Evolutionary conservation across 2,113 vertebrate species (phyloP), one percentile per base, ranked within the genome.

Genomic region (Syrmaticus mikado): DNA sequence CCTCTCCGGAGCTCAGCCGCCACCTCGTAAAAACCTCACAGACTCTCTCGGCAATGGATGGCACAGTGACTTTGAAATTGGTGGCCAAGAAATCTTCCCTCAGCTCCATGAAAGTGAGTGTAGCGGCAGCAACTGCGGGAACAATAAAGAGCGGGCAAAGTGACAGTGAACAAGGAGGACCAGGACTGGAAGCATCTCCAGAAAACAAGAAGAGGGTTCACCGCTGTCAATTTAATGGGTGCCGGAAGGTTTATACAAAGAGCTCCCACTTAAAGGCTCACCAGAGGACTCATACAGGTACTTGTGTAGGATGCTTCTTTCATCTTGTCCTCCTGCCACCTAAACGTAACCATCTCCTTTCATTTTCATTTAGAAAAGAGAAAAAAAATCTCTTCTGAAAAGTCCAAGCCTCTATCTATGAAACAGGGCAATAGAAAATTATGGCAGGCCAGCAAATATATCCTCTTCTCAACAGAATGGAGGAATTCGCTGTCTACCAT

Each of bases 121-220:
- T 98, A 93, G 98, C 98, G 82, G 97, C 98, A 0, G 97, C 98
- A 0, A 98, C 98, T 1, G 83, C 98, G 0, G 98, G 98, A 75
- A 95, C 98, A 1, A 96, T 97, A 60, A 98, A 98, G 92, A 97
- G 96, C 3, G 96, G 97, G 90, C 98, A 98, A 93, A 98, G 99
- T 81, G 98, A 99, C 96, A 98, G 98, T 60, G 99, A 98, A 52
- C 98, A 97, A 94, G 98, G 97, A 92, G 97, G 97, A 85, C 81
- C 34, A 83, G 98, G 77, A 94, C 96, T 97, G 8, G 98, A 99
- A 25, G 97, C 98, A 25, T 98, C 98, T 74, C 98, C 98, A 1
- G 99, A 99, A 97, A 99, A 99, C 98, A 99, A 99, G 98, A 99
- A 99, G 98, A 98, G 99, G 95, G 99, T 99, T 94, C 99, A 99